Evolutionary conservation across 2,113 vertebrate genomes (phyloP).

Genomic region (Limanda limanda): DNA sequence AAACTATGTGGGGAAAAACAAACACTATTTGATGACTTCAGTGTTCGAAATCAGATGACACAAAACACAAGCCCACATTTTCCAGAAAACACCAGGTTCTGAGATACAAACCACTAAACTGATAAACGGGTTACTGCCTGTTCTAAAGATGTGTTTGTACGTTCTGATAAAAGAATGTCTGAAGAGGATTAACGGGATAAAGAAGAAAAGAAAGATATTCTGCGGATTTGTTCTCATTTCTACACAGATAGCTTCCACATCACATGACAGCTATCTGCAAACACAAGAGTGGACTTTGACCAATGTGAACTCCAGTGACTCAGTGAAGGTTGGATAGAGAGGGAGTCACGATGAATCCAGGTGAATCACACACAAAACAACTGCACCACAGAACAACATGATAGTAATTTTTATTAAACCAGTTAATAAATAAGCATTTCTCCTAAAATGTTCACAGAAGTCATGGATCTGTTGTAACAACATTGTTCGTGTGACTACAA

Average conservation of each 20-base stretch:
- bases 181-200: neutral
- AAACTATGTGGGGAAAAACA: constrained; percentile 23
- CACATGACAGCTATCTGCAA: constrained; percentile 65
- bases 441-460: constrained; percentile 62
- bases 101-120: neutral
- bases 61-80: constrained; percentile 33
- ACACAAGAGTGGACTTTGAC: constrained; percentile 77
- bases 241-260: constrained; percentile 12
- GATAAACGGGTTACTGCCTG: neutral
- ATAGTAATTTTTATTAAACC: constrained; percentile 69
- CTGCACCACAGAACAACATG: constrained; percentile 38
- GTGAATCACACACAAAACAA: constrained; percentile 47
- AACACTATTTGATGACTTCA: constrained; percentile 2
- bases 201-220: neutral
- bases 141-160: neutral
- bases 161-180: neutral
- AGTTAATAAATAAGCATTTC: constrained; percentile 76
- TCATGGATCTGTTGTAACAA: constrained; percentile 21
- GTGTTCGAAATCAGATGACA: constrained; percentile 4
- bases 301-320: constrained; percentile 51
- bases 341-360: constrained; percentile 10
- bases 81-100: constrained; percentile 41
- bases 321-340: constrained; percentile 16
- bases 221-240: constrained; percentile 24
- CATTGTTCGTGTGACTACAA: constrained; percentile 31